Percentiles rank a stretch among this genome's conserved stretches.
These are phyloP conservation scores for Madoqua kirkii DNA, from an alignment of 2,113 vertebrate species.

Conservation along the genomic window DNA sequence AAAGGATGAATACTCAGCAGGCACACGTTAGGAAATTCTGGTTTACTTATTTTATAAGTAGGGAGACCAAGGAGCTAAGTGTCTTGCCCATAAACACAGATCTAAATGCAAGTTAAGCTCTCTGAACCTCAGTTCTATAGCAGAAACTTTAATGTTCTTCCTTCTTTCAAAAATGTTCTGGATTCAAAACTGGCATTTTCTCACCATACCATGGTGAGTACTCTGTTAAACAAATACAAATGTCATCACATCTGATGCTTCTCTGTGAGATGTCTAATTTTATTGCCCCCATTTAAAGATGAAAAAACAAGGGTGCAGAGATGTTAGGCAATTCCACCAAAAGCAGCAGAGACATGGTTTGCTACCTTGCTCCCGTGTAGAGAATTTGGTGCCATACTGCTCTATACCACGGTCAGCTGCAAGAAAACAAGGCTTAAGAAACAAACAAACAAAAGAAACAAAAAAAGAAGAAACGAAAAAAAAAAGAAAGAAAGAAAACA, in stretches of 20 bases:
- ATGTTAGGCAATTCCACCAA: neutral
- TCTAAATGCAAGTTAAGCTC: neutral
- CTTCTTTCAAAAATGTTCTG: neutral
- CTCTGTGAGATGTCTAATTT: neutral
- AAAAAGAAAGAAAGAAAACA: neutral
- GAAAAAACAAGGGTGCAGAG: neutral
- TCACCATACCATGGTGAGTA: rapidly evolving
- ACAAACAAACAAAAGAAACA: neutral
- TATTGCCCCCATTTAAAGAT: neutral
- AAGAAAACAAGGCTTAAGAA: neutral
- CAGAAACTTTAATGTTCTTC: neutral
- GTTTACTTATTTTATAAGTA: neutral
- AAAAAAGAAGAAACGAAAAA: neutral
- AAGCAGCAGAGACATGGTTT: neutral
- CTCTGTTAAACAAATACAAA: neutral
- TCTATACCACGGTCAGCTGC: neutral
- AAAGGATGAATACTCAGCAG: neutral
- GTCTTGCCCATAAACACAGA: neutral
- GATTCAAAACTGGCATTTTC: neutral
- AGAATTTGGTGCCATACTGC: neutral
- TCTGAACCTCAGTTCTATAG: neutral
- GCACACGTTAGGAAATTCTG: neutral
- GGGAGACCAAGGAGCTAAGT: neutral
- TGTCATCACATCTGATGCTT: too few species aligned
- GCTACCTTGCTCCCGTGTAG: neutral